A percentile compares a stretch with the other conserved stretches of the same genome.
phyloP scores from a whole-genome alignment of 1,140 invertebrate species.

The Drosophila lacteicornis region DNA sequence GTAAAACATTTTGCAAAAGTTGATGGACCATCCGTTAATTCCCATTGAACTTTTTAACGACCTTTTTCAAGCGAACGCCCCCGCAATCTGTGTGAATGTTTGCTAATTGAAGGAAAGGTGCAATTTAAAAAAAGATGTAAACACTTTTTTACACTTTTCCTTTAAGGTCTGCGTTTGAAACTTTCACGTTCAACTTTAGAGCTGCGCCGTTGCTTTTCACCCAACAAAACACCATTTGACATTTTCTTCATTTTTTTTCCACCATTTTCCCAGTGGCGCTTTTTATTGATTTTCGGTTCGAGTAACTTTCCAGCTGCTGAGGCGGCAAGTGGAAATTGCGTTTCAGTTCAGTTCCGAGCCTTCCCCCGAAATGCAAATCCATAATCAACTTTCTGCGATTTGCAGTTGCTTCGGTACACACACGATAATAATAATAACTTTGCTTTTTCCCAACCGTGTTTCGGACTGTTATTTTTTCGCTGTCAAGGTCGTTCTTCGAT shows the following conservation, averaged over 20 bases:
- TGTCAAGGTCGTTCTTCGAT: constrained; percentile 73
- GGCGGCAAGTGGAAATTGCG: constrained; percentile 52
- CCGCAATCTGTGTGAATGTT: constrained; percentile 23
- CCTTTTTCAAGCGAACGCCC: constrained; percentile 14
- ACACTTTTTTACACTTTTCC: constrained; percentile 51
- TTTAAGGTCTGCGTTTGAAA: constrained; percentile 36
- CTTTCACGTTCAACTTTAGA: constrained; percentile 63
- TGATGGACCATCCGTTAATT: constrained; percentile 10
- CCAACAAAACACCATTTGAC: constrained; percentile 61
- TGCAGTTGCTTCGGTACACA: constrained; percentile 42
- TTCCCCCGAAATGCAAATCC: constrained; percentile 68
- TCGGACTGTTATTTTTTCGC: constrained; percentile 59
- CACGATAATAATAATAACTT: constrained; percentile 50
- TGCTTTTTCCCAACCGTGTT: constrained; percentile 28
- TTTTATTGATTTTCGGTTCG: constrained; percentile 71
- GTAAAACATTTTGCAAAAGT: neutral
- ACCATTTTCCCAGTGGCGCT: constrained; percentile 22
- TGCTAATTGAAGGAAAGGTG: constrained; percentile 55
- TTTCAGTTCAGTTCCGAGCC: constrained; percentile 42
- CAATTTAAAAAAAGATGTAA: constrained; percentile 46
- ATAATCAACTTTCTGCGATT: constrained; percentile 66
- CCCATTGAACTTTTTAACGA: constrained; percentile 17
- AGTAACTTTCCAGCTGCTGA: constrained; percentile 56
- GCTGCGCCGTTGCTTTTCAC: constrained; percentile 46
- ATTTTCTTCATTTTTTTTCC: constrained; percentile 51